Base-by-base conservation (phyloP, 2,113 vertebrate species). In the Trogon melanurus region DNA sequence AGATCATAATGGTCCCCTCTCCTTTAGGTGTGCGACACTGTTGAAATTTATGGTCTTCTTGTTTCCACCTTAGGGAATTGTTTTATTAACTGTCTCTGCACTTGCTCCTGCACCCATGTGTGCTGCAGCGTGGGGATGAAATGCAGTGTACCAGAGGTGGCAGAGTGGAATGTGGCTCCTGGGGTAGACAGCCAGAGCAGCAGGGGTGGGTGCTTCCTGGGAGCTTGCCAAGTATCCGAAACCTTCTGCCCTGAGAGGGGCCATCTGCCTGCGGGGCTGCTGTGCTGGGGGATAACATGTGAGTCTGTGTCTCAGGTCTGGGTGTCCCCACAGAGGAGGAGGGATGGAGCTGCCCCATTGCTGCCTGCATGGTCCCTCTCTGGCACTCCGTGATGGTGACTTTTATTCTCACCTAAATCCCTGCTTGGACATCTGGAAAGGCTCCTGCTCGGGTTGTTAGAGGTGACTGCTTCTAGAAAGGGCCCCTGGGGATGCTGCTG, bases 91-190 rank as follows among this genome's bases (percentile, higher is more conserved):
- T 11, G 5, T 53, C 60, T 56, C 21, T 53, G 47, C 0, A 1
- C 38, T 89, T 25, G 20, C 48, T 64, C 41, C 48, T 2, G 1
- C 58, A 19, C 36, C 25, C 0, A 0, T 0, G 2, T 36, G 53
- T 64, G 54, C 58, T 72, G 57, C 2, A 8, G 19, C 13, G 20
- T 27, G 25, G 44, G 51, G 18, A 20, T 53, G 30, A 57, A 44
- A 38, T 2, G 6, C 14, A 16, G 58, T 0, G 8, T 23, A 9
- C 21, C 53, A 36, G 30, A 66, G 48, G 47, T 27, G 26, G 71
- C 45, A 72, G 70, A 1, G 5, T 0, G 0, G 30, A 36, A 32
- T 50, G 38, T 0, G 9, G 32, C 13, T 93, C 58, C 32, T 1
- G 1, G 29, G 27, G 11, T 7, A 17, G 23, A 34, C 27, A 61